Evolutionary conservation across 2,888 invertebrate genomes (phyloP).

Genomic region (Embidobia sp.): DNA sequence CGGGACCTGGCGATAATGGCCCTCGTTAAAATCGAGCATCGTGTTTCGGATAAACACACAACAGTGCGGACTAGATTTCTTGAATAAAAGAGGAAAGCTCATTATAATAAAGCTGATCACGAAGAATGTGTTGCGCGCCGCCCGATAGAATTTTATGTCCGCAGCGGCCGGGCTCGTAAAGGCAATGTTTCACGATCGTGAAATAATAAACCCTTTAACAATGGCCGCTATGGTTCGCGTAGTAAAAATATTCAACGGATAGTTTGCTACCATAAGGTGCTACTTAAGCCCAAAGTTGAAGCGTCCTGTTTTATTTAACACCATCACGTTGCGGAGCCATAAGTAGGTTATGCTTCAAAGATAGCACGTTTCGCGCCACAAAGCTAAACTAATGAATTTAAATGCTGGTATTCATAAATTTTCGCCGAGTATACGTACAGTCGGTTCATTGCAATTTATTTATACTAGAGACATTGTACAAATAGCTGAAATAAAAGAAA

Average conservation of each 20-base stretch:
- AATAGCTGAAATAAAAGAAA: too few species aligned
- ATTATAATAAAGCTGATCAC: conserved; percentile 66
- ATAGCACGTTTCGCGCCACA: conserved; percentile 28
- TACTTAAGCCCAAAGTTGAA: conserved; percentile 63
- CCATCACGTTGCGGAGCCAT: conserved; percentile 41
- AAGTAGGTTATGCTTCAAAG: conserved; percentile 54
- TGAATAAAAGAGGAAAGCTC: conserved; percentile 64
- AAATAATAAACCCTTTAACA: conserved; percentile 66
- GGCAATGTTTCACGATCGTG: conserved; percentile 67
- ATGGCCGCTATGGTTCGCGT: conserved; percentile 57
- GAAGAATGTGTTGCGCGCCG: conserved; percentile 63
- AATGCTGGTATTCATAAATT: conserved; percentile 31
- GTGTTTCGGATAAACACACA: conserved; percentile 62
- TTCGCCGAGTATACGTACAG: too few species aligned
- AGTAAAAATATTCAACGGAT: conserved; percentile 66
- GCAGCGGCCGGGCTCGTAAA: conserved; percentile 63
- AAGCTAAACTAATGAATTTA: conserved; percentile 29
- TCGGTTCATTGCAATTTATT: too few species aligned
- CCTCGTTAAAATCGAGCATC: conserved; percentile 60
- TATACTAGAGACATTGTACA: too few species aligned
- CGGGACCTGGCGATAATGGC: conserved; percentile 38
- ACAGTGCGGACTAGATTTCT: conserved; percentile 58
- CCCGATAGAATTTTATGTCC: conserved; percentile 63
- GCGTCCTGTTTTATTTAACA: conserved; percentile 63
- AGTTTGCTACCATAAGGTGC: conserved; percentile 63